A percentile compares a stretch with the other conserved stretches of the same genome.
Conservation (phyloP, 2,888 invertebrate genomes). For the Elegia similella region DNA sequence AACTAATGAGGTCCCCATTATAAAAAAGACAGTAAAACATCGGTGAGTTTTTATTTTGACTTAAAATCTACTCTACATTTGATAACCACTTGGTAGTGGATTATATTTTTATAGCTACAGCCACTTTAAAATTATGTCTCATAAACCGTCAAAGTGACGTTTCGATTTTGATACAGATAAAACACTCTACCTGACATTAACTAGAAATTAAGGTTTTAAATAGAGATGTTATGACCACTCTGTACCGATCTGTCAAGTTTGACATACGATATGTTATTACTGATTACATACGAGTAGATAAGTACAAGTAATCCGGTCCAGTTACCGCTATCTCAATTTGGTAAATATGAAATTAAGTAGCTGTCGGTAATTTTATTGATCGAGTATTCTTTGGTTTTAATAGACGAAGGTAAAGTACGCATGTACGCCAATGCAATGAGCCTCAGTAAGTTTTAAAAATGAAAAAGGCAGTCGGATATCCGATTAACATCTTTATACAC, state of each 20-base stretch:
- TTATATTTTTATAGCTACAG: too few relatives aligned
- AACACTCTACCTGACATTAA: not conserved
- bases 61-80: too few relatives aligned
- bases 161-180: slow-evolving; percentile 22
- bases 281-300: slow-evolving; percentile 26
- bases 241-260: slow-evolving; percentile 40
- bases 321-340: slow-evolving; percentile 6
- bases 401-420: not conserved
- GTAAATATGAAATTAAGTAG: slow-evolving; percentile 1
- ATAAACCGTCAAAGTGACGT: slow-evolving; percentile 5
- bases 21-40: too few relatives aligned
- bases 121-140: not conserved
- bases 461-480: too few relatives aligned
- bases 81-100: too few relatives aligned
- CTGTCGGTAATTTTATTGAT: slow-evolving; percentile 6
- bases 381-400: slow-evolving; percentile 3
- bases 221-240: slow-evolving; percentile 27
- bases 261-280: slow-evolving; percentile 35
- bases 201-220: slow-evolving; percentile 9
- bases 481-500: too few relatives aligned
- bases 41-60: too few relatives aligned
- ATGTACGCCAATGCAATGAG: not conserved
- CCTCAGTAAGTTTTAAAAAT: not conserved
- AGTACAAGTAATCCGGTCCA: slow-evolving; percentile 14
- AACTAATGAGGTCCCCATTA: too few relatives aligned